Conservation (phyloP, 2,888 invertebrate species). For the Oscheius sp. region DNA sequence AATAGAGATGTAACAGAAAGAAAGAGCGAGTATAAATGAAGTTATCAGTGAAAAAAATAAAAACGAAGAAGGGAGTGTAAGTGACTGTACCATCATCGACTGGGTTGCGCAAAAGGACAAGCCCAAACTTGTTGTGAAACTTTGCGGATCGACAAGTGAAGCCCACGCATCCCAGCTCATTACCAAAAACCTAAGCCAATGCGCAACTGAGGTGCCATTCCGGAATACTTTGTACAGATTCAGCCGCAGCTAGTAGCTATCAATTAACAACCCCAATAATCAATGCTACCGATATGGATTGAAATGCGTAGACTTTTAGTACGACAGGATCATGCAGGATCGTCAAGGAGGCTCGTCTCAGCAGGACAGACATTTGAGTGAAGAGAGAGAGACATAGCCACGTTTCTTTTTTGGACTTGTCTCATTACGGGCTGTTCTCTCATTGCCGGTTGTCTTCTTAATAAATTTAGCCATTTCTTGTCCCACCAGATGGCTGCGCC, state of each 20-base stretch:
- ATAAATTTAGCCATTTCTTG: neutral
- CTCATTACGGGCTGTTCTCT: neutral
- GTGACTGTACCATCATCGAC: no score
- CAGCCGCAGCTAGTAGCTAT: conserved; percentile 45
- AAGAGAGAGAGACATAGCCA: conserved; percentile 87
- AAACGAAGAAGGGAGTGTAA: no score
- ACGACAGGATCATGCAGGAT: conserved; percentile 90
- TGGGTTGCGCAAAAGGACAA: no score
- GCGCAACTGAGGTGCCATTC: conserved; percentile 64
- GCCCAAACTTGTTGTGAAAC: no score
- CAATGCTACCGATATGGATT: conserved; percentile 81
- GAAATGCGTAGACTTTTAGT: conserved; percentile 86
- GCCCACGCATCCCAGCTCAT: no score
- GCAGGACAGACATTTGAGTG: conserved; percentile 86
- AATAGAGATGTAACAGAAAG: no score
- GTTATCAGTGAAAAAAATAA: no score
- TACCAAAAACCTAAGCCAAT: conserved; percentile 64
- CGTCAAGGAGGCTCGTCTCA: conserved; percentile 90
- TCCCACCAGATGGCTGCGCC: no score
- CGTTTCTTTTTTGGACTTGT: neutral
- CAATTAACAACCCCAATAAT: conserved; percentile 63
- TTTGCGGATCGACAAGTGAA: no score
- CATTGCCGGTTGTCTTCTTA: neutral
- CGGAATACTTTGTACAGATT: conserved; percentile 59
- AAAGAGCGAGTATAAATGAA: no score